Base-by-base conservation (phyloP, 2,888 invertebrate genomes). In the Spilosoma lubricipeda region DNA sequence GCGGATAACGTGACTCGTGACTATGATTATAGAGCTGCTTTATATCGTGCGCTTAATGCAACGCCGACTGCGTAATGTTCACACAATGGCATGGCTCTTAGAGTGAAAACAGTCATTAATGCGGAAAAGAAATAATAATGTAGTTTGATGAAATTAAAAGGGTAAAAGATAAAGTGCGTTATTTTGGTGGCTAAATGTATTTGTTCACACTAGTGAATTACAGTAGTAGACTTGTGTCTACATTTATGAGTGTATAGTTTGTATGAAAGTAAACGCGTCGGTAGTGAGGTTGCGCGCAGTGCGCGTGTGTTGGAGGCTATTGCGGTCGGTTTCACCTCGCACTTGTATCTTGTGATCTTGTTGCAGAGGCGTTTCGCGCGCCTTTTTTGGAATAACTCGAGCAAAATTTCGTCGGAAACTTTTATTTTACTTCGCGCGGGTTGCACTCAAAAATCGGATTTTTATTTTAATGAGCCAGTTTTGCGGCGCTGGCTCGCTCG, bases 401-500 rank as follows among this genome's bases (percentile, higher is more conserved):
- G 95, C 95, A 95, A 95, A 63, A 95, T 92, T 95, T 95, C 90
- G 91, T 91, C 88, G 93, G 91, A 92, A 93, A 94, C 91, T 94
- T 95, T 95, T 94, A 95, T 94, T 93, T 93, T 85, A 87, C 91
- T 92, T 89, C 91, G 92, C 91, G 92, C 93, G 89, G 90, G 91
- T 90, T 94, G 94, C 93, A 94, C 94, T 95, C 94, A 86, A 92
- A 94, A 93, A 93, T 94, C 92, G 86, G 90, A 92, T 93, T 95
- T 95, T 95, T 95, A 95, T 95, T 95, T 95, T 95, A 95, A 95
- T 95, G 95, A 95, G 94, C 93, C 91, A 90, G 94, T 94, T 94
- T 92, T 89, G 91, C 90, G 86, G 88, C 86, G 85, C 89, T 88
- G 85, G 93, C 94, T 93, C 94, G 88, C 93, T 94, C 94, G 89